These are phyloP conservation scores for Phania funesta DNA, from an alignment of 2,888 invertebrate species.

Conservation along the genomic window DNA sequence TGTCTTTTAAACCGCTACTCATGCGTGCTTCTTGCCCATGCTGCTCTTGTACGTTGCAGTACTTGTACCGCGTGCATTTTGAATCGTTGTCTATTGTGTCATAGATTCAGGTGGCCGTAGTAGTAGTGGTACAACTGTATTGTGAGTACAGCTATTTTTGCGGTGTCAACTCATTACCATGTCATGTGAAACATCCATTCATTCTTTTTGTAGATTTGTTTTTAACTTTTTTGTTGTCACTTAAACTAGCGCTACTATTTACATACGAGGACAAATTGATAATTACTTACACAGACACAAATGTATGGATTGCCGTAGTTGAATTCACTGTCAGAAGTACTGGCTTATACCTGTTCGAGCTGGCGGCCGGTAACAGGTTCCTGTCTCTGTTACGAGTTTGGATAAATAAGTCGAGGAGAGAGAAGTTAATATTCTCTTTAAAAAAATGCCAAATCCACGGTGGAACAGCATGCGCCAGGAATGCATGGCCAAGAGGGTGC, in stretches of 20 bases:
- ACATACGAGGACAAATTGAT: neutral
- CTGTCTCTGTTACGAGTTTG: too few species aligned
- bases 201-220: slow-evolving; percentile 49
- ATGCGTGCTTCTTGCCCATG: slow-evolving; percentile 39
- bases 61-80: neutral
- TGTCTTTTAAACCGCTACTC: slow-evolving; percentile 46
- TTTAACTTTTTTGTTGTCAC: slow-evolving; percentile 3
- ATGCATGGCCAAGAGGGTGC: too few species aligned
- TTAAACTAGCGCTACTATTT: slow-evolving; percentile 25
- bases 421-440: too few species aligned
- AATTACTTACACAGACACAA: neutral
- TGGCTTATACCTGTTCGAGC: too few species aligned
- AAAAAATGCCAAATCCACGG: too few species aligned
- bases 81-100: slow-evolving; percentile 34
- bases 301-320: too few species aligned
- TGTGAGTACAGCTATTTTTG: slow-evolving; percentile 59
- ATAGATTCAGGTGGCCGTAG: slow-evolving; percentile 1
- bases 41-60: neutral
- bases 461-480: too few species aligned
- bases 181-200: slow-evolving; percentile 65
- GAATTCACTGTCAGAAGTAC: too few species aligned
- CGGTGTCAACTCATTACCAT: slow-evolving; percentile 64
- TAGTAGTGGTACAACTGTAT: slow-evolving; percentile 23
- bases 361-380: too few species aligned
- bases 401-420: too few species aligned